Evolutionary conservation across 2,113 vertebrate species (phyloP).

Genomic region (Aplodontia rufa): DNA sequence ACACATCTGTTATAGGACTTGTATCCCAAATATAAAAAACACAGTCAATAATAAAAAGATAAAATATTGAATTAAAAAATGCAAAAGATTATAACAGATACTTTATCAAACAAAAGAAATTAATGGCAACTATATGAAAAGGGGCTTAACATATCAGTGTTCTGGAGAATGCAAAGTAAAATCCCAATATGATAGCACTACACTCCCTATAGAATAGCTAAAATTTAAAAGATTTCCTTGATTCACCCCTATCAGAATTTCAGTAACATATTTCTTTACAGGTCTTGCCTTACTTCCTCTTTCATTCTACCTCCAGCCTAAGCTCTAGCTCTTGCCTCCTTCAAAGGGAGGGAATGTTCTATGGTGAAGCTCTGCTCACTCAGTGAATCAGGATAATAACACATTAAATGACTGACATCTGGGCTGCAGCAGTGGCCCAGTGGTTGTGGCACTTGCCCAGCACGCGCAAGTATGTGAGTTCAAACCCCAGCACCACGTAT

Average conservation of each 20-base stretch:
- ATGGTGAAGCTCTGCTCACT: neutral
- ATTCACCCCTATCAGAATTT: neutral
- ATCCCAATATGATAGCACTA: neutral
- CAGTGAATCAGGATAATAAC: neutral
- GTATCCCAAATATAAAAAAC: neutral
- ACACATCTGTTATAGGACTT: neutral
- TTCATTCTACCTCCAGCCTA: neutral
- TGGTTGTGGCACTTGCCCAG: too few species aligned
- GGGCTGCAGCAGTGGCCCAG: too few species aligned
- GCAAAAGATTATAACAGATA: neutral
- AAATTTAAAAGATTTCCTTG: neutral
- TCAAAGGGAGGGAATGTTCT: neutral
- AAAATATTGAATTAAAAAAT: neutral
- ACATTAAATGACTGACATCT: neutral
- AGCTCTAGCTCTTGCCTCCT: neutral
- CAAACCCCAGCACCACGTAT: too few species aligned
- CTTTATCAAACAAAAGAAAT: neutral
- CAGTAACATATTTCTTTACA: neutral
- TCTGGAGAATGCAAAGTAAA: neutral
- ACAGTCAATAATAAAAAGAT: conserved; percentile 17
- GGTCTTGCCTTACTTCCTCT: neutral
- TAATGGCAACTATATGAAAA: neutral
- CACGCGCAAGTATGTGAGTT: too few species aligned
- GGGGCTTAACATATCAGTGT: neutral
- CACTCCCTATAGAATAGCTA: neutral